Evolutionary conservation across 2,113 vertebrate species (phyloP).

Genomic region (Hippocampus mohnikei): DNA sequence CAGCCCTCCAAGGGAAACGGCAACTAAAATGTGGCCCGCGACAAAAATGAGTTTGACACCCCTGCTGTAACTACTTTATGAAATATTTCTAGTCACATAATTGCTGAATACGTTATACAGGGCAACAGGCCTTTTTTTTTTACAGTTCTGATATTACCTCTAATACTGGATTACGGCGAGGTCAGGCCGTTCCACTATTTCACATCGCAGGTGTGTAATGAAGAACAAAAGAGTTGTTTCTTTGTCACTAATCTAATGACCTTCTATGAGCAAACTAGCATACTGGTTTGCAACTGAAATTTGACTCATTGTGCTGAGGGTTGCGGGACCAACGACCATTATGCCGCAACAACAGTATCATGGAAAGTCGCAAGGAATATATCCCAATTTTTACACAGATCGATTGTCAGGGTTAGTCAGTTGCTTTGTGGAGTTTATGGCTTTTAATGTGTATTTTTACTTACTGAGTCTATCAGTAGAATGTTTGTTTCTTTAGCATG

Average conservation of each 20-base stretch:
- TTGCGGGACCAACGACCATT: not conserved
- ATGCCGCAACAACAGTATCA: not conserved
- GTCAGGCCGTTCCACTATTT: not conserved
- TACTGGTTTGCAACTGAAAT: not conserved
- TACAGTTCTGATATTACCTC: too few relatives aligned
- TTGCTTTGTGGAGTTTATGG: not conserved
- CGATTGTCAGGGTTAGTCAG: not conserved
- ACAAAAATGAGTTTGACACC: too few relatives aligned
- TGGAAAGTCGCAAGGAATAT: not conserved
- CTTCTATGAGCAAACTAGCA: not conserved
- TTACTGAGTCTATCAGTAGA: not conserved
- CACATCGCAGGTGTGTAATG: not conserved
- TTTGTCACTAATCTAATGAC: not conserved
- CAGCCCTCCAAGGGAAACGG: too few relatives aligned
- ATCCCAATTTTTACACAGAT: not conserved
- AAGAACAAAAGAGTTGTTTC: not conserved
- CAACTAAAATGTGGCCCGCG: too few relatives aligned
- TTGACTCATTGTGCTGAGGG: not conserved
- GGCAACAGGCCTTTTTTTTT: too few relatives aligned
- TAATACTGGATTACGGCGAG: not conserved
- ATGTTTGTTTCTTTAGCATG: not conserved
- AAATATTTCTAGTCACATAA: too few relatives aligned
- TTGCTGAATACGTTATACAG: too few relatives aligned
- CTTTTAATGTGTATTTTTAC: not conserved
- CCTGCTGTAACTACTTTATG: too few relatives aligned